Evolutionary conservation across 1,140 invertebrate species (phyloP).

Genomic region (Drosophila busckii): DNA sequence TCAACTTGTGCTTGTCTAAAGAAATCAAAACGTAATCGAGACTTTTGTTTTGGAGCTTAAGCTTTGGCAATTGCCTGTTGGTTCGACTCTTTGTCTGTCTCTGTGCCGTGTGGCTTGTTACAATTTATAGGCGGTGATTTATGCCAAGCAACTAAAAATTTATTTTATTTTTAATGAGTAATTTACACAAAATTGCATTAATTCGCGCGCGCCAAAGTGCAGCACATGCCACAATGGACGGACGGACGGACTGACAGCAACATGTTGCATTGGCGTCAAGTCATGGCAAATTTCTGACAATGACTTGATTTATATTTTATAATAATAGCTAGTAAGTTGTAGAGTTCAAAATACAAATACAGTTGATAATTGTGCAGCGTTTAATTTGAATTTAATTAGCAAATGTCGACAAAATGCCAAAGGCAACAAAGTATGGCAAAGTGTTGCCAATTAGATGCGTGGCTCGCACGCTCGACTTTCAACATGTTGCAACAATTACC

Average conservation of each 20-base stretch:
- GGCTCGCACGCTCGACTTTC: constrained; percentile 18
- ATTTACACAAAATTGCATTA: constrained; percentile 78
- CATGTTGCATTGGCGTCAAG: constrained; percentile 44
- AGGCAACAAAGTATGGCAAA: not conserved
- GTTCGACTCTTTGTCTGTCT: constrained; percentile 14
- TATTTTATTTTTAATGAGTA: constrained; percentile 76
- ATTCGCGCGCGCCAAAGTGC: constrained; percentile 58
- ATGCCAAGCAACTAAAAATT: constrained; percentile 62
- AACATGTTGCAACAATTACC: constrained; percentile 41
- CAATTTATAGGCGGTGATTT: constrained; percentile 67
- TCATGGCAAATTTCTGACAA: constrained; percentile 74
- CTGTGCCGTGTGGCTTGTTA: constrained; percentile 37
- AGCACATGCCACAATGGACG: constrained; percentile 21
- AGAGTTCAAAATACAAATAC: constrained; percentile 32
- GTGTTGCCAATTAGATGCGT: constrained; percentile 41
- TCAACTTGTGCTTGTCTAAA: constrained; percentile 22
- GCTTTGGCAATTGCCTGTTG: constrained; percentile 34
- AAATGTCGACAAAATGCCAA: constrained; percentile 10
- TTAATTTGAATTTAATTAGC: constrained; percentile 33
- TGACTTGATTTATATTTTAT: constrained; percentile 64
- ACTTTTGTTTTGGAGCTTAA: constrained; percentile 66
- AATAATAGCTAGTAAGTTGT: constrained; percentile 22
- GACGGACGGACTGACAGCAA: constrained; percentile 2
- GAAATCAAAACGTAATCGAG: constrained; percentile 47
- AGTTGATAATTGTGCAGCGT: constrained; percentile 18